These are phyloP conservation scores for Drosophila limbata DNA, from an alignment of 2,888 invertebrate genomes.

Conservation along the genomic window DNA sequence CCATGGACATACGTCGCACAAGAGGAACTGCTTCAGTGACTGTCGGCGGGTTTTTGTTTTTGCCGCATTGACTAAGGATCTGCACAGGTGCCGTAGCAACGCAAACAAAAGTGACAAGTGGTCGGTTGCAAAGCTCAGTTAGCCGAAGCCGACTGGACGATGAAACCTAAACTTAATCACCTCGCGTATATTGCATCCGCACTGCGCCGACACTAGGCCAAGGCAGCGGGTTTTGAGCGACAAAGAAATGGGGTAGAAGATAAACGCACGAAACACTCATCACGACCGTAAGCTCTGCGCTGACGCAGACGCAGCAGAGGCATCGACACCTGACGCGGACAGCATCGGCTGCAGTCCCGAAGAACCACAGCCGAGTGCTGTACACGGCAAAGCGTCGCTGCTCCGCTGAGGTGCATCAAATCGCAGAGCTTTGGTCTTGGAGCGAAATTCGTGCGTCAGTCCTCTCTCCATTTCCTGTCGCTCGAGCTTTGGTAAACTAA, in stretches of 20 bases:
- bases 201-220: slow-evolving; percentile 53
- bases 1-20: slow-evolving; percentile 34
- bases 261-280: slow-evolving; percentile 47
- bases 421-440: slow-evolving; percentile 24
- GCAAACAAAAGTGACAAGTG: slow-evolving; percentile 26
- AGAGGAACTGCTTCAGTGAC: slow-evolving; percentile 42
- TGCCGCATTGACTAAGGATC: slow-evolving; percentile 67
- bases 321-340: slow-evolving; percentile 8
- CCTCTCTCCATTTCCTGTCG: slow-evolving; percentile 8
- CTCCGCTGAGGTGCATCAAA: slow-evolving; percentile 2
- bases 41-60: slow-evolving; percentile 47
- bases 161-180: slow-evolving; percentile 14
- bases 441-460: slow-evolving; percentile 47
- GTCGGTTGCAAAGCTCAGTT: not conserved
- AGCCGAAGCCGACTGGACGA: slow-evolving; percentile 22
- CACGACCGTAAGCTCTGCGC: slow-evolving; percentile 22
- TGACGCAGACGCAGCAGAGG: slow-evolving; percentile 5
- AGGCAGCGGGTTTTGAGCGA: slow-evolving; percentile 64
- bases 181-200: slow-evolving; percentile 19
- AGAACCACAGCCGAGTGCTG: slow-evolving; percentile 15
- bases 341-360: slow-evolving; percentile 14
- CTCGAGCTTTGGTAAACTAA: slow-evolving; percentile 24
- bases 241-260: slow-evolving; percentile 1
- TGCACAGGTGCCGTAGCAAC: slow-evolving; percentile 14
- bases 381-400: not conserved